phyloP scores from a whole-genome alignment of 2,888 invertebrate species.

The Penaeus monodon region DNA sequence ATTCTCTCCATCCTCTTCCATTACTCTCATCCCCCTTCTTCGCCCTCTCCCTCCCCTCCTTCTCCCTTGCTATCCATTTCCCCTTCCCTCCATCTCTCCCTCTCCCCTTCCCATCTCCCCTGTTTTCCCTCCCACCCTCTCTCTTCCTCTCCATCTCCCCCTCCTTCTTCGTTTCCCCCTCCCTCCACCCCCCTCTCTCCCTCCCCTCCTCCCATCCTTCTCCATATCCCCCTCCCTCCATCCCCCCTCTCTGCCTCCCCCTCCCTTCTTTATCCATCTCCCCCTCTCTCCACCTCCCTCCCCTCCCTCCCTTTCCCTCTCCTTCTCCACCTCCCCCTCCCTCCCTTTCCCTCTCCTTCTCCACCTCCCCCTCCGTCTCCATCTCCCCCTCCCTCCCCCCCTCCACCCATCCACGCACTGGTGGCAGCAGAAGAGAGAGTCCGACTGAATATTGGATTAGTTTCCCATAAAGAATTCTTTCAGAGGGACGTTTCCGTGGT shows the following conservation, averaged over 20 bases:
- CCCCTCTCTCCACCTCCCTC: not conserved
- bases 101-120: not conserved
- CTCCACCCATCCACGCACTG: not conserved
- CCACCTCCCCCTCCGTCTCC: not conserved
- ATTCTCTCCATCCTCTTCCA: no score
- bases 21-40: no score
- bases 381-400: not conserved
- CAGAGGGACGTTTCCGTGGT: no score
- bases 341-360: no score
- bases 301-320: no score
- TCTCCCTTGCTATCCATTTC: no score
- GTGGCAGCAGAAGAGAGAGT: not conserved
- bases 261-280: not conserved
- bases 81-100: no score
- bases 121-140: no score
- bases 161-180: not conserved
- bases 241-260: rapidly evolving
- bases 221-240: not conserved
- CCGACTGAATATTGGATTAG: not conserved
- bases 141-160: not conserved
- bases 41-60: no score
- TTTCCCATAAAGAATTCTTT: not conserved
- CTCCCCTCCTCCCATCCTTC: not conserved
- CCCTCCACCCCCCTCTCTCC: not conserved
- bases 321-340: no score